These are phyloP conservation scores for Epizoanthus stellaris DNA, from an alignment of 92 coral and sea anemone genomes.

Conservation along the genomic window DNA sequence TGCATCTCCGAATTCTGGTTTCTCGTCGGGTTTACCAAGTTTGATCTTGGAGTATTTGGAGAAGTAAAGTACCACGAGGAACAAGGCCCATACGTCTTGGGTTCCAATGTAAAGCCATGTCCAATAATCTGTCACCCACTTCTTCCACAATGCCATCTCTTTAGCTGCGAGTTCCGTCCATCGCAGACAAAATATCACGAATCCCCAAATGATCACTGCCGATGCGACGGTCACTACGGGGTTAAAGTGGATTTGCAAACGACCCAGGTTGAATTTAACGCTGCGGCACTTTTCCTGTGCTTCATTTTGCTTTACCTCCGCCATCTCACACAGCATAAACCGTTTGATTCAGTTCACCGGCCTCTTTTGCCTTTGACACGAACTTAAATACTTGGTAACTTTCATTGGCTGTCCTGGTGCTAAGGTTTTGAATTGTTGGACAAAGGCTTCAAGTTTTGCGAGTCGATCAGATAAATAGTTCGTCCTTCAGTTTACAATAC, in stretches of 20 bases:
- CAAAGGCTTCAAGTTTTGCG: too few relatives aligned
- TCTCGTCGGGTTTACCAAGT: not conserved
- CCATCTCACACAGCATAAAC: too few relatives aligned
- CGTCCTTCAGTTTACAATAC: too few relatives aligned
- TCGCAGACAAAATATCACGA: slow-evolving; percentile 1
- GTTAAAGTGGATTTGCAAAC: not conserved
- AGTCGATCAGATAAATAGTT: too few relatives aligned
- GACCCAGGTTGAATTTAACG: not conserved
- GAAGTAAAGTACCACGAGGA: not conserved
- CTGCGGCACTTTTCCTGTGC: too few relatives aligned
- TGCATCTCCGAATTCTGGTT: not conserved
- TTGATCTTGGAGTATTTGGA: not conserved
- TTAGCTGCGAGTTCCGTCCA: not conserved
- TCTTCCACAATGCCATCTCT: not conserved
- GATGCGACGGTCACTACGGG: not conserved
- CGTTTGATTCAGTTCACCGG: too few relatives aligned
- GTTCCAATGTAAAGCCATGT: slow-evolving; percentile 5
- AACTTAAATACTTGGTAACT: too few relatives aligned
- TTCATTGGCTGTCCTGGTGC: too few relatives aligned
- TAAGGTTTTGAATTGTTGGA: too few relatives aligned
- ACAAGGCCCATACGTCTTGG: not conserved
- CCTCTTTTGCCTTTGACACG: too few relatives aligned
- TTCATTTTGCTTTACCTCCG: too few relatives aligned
- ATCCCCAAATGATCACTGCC: not conserved
- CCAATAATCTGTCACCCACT: not conserved